Base-by-base conservation (phyloP, 1,140 invertebrate species). In the Caligus rogercresseyi region DNA sequence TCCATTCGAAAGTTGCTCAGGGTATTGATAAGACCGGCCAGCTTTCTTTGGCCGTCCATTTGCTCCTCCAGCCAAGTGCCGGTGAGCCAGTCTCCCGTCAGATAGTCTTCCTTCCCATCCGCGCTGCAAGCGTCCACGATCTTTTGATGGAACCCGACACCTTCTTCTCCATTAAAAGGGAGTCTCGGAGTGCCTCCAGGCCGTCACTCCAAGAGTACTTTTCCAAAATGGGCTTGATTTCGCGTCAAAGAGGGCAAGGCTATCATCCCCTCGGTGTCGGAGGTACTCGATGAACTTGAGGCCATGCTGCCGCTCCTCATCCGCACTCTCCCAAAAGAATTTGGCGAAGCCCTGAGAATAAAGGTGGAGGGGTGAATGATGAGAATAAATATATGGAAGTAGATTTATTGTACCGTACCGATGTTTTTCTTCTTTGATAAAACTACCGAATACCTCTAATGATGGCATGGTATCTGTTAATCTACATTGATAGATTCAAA, bases 41-140 rank as follows among this genome's bases (percentile, higher is more conserved):
- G 25, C 4, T 63, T 16, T 52, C 61, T 52, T 53, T 63, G 61
- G 14, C 61, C 61, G 19, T 56, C 19, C 19, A 63, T 19, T 25
- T 63, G 61, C 25, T 63, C 61, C 52, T 63, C 61, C 53, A 63
- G 23, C 52, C 52, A 63, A 18, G 52, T 63, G 13, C 52, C 61
- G 18, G 61, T 63, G 18, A 63, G 25, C 61, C 61, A 63, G 25
- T 63, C 61, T 16, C 18, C 61, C 1, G 61, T 15, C 24, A 57
- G 53, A 25, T 18, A 53, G 25, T 63, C 61, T 21, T 55, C n/a
- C 52, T 63, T 53, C 14, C 43, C 52, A 14, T 62, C 60, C n/a
- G 19, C 18, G 14, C 21, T 53, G 21, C 61, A 63, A 14, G 57
- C 24, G 31, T 63, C 61, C 16, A 63, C 57, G 18, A 63, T 56